Evolutionary conservation across 2,113 vertebrate species (phyloP).

Genomic region (Odontophorus gujanensis): DNA sequence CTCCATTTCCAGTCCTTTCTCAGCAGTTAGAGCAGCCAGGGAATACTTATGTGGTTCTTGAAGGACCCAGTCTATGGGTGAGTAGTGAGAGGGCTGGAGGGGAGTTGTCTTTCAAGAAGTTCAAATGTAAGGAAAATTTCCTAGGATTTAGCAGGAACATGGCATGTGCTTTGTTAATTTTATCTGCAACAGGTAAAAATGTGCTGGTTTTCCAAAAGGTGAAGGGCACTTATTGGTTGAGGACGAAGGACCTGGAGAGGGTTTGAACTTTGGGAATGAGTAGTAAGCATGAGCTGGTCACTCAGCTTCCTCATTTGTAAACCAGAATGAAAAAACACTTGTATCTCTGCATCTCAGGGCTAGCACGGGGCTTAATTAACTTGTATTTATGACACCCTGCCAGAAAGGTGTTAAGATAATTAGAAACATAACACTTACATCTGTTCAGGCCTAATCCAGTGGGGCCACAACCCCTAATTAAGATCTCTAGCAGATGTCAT

Average conservation of each 20-base stretch:
- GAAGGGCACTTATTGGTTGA: neutral
- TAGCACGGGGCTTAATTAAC: neutral
- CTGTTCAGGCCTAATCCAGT: neutral
- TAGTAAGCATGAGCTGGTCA: neutral
- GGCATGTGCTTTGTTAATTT: neutral
- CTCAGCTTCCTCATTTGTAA: neutral
- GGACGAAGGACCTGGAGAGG: neutral
- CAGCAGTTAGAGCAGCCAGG: neutral
- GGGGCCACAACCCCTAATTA: neutral
- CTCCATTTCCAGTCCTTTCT: neutral
- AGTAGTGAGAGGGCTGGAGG: neutral
- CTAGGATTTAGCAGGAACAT: neutral
- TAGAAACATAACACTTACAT: neutral
- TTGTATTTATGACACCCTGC: neutral
- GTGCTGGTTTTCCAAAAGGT: neutral
- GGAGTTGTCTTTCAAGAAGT: neutral
- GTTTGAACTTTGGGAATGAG: neutral
- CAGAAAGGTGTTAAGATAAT: slow-evolving; percentile 19
- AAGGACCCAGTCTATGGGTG: neutral
- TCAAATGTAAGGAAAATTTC: neutral
- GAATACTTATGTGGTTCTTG: neutral
- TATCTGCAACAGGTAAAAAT: neutral
- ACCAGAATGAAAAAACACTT: neutral
- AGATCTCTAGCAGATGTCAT: slow-evolving; percentile 17
- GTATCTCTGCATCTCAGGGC: neutral